Conservation (phyloP, 2,113 vertebrate species). For the Formicarius rufipectus region DNA sequence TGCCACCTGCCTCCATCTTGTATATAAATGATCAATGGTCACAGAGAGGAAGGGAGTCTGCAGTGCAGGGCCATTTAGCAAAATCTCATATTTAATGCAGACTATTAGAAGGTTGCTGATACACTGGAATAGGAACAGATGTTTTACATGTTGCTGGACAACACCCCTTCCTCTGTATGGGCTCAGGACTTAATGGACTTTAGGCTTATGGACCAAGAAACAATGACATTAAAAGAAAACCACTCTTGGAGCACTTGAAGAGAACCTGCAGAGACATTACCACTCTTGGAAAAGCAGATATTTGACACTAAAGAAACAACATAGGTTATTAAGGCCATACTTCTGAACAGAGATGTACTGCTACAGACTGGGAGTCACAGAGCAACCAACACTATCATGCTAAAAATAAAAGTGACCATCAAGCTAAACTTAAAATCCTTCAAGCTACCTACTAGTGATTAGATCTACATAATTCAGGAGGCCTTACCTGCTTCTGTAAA, state of each 20-base stretch:
- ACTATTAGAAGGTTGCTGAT: background rate
- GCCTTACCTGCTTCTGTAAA: background rate
- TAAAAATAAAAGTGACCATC: background rate
- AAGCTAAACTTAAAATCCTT: background rate
- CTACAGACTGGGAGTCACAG: background rate
- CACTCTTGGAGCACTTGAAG: background rate
- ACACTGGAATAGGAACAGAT: background rate
- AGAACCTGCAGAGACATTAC: background rate
- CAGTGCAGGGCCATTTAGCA: background rate
- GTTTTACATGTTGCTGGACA: background rate
- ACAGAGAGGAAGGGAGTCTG: background rate
- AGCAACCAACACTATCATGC: background rate
- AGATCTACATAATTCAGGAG: background rate
- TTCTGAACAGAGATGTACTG: background rate
- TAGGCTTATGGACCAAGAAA: background rate
- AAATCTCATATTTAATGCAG: background rate
- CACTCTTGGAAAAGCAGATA: background rate
- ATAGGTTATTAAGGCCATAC: background rate
- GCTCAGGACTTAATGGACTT: background rate
- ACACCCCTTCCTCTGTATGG: background rate
- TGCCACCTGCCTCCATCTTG: background rate
- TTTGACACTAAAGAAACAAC: background rate
- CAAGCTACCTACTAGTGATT: background rate
- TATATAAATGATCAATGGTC: fast-evolving
- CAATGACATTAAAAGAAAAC: background rate